phyloP scores from a whole-genome alignment of 1,140 invertebrate species.

The Lysiphlebus fabarum region DNA sequence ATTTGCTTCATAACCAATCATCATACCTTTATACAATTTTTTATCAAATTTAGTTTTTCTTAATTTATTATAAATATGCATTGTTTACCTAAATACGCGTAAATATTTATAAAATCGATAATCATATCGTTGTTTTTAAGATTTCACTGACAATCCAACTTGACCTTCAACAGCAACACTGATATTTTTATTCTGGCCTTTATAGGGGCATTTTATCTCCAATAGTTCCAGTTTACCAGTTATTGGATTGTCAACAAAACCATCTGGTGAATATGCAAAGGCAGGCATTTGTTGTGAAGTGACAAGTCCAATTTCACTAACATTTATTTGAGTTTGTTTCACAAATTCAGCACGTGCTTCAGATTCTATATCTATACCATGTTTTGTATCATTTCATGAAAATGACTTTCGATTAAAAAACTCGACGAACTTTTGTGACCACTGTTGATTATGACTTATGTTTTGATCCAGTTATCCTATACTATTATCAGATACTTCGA shows the following conservation, averaged over 20 bases:
- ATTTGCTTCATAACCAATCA: too few relatives aligned
- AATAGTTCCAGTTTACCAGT: constrained; percentile 19
- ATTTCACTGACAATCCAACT: too few relatives aligned
- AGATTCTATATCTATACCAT: constrained; percentile 19
- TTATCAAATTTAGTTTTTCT: too few relatives aligned
- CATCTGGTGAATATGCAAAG: constrained; percentile 25
- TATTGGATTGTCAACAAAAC: constrained; percentile 20
- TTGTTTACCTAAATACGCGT: too few relatives aligned
- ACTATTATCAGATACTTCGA: too few relatives aligned
- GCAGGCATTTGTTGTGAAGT: constrained; percentile 21
- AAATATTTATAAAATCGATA: too few relatives aligned
- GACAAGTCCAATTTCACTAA: constrained; percentile 14
- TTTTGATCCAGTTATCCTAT: constrained; percentile 11
- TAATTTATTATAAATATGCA: too few relatives aligned
- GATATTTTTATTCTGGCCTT: constrained; percentile 23
- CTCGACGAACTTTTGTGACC: constrained; percentile 20
- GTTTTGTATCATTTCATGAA: background rate
- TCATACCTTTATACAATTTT: too few relatives aligned
- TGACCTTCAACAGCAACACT: constrained; percentile 15
- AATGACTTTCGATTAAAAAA: constrained; percentile 18
- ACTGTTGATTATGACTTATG: constrained; percentile 21
- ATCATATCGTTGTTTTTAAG: too few relatives aligned
- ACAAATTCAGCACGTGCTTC: constrained; percentile 12
- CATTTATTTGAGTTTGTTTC: background rate
- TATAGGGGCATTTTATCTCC: constrained; percentile 29